phyloP scores from a whole-genome alignment of 2,888 invertebrate genomes.

The Drosophila suboccidentalis region DNA sequence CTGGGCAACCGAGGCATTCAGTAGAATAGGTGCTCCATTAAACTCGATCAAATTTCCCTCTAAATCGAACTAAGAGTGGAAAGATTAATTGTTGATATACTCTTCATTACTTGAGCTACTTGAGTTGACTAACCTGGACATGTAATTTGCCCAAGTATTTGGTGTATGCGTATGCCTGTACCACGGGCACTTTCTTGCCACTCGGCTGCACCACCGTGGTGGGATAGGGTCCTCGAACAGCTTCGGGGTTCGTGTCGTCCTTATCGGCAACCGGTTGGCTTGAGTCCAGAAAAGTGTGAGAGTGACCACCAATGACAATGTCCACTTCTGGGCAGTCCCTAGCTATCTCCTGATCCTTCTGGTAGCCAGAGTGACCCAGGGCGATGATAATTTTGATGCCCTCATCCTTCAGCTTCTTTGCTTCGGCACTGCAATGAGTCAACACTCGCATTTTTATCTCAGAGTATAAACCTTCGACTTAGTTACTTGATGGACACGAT shows the following conservation, averaged over 20 bases:
- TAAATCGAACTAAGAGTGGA: conserved; percentile 88
- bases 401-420: conserved; percentile 87
- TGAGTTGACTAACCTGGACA: conserved; percentile 83
- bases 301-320: conserved; percentile 95
- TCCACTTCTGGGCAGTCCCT: conserved; percentile 92
- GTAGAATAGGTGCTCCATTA: conserved; percentile 91
- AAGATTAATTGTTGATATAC: background rate
- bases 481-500: conserved; percentile 88
- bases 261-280: conserved; percentile 86
- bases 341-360: conserved; percentile 92
- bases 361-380: conserved; percentile 95
- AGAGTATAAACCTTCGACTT: background rate
- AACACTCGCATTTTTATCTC: background rate
- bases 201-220: conserved; percentile 89
- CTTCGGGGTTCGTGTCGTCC: conserved; percentile 55
- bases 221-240: conserved; percentile 90
- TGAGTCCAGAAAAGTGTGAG: conserved; percentile 95
- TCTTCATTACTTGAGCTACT: background rate
- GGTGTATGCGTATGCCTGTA: conserved; percentile 96
- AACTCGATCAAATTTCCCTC: conserved; percentile 90
- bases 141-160: conserved; percentile 94
- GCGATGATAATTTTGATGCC: conserved; percentile 94
- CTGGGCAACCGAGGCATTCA: conserved; percentile 89
- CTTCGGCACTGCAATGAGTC: conserved; percentile 87
- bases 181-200: conserved; percentile 92